A percentile compares a stretch with the other conserved stretches of the same genome.
Conservation (phyloP, 2,797 vertebrate species). For the Nothura maculosa region DNA sequence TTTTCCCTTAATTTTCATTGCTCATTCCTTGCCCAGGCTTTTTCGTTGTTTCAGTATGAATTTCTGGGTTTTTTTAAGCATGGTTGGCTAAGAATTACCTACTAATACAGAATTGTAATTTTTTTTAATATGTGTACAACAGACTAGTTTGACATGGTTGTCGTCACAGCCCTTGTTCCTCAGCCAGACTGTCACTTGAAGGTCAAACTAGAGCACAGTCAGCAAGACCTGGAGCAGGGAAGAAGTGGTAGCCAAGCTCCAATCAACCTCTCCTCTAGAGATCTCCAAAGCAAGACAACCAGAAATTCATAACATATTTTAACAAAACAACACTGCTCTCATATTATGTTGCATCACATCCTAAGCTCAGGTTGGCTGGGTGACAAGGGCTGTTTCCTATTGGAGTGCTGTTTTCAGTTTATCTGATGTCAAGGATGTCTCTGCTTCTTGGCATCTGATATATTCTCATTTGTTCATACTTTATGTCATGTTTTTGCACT, state of each 20-base stretch:
- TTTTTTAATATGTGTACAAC: neutral
- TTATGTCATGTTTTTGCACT: neutral
- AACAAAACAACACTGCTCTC: conserved; percentile 30
- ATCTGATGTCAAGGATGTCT: conserved; percentile 33
- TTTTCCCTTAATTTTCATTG: neutral
- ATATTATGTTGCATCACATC: conserved; percentile 37
- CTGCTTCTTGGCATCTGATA: neutral
- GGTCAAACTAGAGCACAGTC: conserved; percentile 40
- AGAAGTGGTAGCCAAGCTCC: conserved; percentile 36
- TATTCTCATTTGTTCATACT: neutral
- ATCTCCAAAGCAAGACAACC: conserved; percentile 39
- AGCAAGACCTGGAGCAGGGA: neutral
- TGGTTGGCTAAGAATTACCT: neutral
- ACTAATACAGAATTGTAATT: no score
- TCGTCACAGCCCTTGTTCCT: conserved; percentile 27
- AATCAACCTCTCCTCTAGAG: conserved; percentile 36
- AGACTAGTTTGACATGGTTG: neutral
- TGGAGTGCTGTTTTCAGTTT: neutral
- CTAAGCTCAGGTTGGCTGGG: conserved; percentile 18
- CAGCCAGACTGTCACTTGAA: conserved; percentile 17
- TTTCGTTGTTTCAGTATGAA: neutral
- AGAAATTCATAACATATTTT: conserved; percentile 36
- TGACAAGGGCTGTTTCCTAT: conserved; percentile 41
- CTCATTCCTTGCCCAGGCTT: neutral
- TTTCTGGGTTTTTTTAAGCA: neutral